Conservation (phyloP, 2,888 invertebrate genomes). For the Nemotelus pantherinus region DNA sequence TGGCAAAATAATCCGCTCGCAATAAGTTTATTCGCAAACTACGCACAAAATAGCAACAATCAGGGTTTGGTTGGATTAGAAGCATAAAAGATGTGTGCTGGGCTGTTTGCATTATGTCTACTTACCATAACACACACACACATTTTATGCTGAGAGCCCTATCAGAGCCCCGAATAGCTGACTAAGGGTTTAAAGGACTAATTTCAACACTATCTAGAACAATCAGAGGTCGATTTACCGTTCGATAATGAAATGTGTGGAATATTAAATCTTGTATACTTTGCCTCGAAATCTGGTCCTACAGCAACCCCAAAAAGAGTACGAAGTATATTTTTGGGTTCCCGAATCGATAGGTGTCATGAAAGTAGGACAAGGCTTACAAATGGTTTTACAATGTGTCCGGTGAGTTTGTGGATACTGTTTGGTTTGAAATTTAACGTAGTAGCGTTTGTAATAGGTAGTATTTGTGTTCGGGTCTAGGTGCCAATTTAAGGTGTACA, state of each 20-base stretch:
- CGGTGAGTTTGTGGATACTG: too few species aligned
- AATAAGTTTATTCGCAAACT: not conserved
- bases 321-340: not conserved
- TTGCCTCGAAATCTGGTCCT: not conserved
- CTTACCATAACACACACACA: not conserved
- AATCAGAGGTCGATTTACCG: slow-evolving; percentile 13
- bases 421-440: too few species aligned
- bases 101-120: too few species aligned
- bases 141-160: not conserved
- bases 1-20: slow-evolving; percentile 12
- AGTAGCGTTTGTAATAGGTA: too few species aligned
- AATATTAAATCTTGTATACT: slow-evolving; percentile 3
- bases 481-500: too few species aligned
- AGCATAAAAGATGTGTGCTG: too few species aligned
- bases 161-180: not conserved
- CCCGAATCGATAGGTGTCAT: too few species aligned
- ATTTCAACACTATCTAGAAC: slow-evolving; percentile 21
- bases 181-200: slow-evolving; percentile 4
- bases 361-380: too few species aligned
- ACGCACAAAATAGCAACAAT: too few species aligned
- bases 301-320: not conserved
- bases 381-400: too few species aligned
- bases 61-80: too few species aligned
- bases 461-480: too few species aligned
- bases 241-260: not conserved